phyloP scores from a whole-genome alignment of 2,797 vertebrate genomes.

The Alcedo quadribrachys region DNA sequence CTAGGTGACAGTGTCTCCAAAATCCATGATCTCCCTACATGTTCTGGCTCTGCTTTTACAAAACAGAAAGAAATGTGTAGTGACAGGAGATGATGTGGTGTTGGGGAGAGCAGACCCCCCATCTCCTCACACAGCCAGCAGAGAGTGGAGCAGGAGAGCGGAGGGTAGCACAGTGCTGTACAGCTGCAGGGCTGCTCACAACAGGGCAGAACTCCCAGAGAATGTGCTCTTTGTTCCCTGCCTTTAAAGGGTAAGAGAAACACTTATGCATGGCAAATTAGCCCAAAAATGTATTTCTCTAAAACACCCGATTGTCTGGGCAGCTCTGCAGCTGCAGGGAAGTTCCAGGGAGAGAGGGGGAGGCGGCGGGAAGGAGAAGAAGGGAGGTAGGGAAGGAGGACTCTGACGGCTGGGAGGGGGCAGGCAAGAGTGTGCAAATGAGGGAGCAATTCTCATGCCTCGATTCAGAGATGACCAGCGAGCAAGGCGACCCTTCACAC shows the following conservation, averaged over 20 bases:
- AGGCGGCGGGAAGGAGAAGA: constrained; percentile 66
- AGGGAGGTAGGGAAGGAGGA: constrained; percentile 67
- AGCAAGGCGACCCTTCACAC: not conserved
- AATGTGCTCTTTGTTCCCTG: constrained; percentile 83
- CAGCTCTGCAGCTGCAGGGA: constrained; percentile 85
- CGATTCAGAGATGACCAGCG: not conserved
- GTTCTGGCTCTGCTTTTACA: constrained; percentile 3
- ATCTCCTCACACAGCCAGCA: constrained; percentile 59
- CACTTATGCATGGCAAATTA: constrained; percentile 88
- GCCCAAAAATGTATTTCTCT: constrained; percentile 87
- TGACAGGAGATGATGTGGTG: not conserved
- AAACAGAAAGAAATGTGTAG: not conserved
- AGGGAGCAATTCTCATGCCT: constrained; percentile 43
- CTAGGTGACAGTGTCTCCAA: not conserved
- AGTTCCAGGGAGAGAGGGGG: constrained; percentile 78
- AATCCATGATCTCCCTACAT: not conserved
- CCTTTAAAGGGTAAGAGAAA: constrained; percentile 86
- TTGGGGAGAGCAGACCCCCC: constrained; percentile 69
- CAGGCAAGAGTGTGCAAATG: not conserved
- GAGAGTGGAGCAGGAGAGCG: constrained; percentile 74
- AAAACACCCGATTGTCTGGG: constrained; percentile 85
- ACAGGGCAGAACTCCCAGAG: constrained; percentile 76
- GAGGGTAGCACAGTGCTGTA: constrained; percentile 73
- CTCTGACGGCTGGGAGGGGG: constrained; percentile 36
- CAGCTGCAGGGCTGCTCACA: constrained; percentile 82